phyloP scores from a whole-genome alignment of 2,888 invertebrate genomes.

The Alloscopus bannaensis region DNA sequence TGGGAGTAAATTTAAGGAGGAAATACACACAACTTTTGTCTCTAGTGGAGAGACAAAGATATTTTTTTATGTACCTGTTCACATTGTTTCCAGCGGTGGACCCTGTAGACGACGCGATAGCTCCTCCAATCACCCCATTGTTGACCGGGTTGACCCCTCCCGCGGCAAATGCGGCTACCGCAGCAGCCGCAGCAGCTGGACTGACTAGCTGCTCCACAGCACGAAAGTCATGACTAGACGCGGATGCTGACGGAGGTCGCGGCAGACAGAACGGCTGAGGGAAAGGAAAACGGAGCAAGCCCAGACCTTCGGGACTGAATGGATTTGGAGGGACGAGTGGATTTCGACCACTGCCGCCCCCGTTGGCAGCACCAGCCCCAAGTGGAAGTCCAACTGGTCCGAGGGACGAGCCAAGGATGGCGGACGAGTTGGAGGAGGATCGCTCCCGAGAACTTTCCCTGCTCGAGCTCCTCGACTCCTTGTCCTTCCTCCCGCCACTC shows the following conservation, averaged over 20 bases:
- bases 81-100: neutral
- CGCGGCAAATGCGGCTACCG: conserved; percentile 46
- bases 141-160: neutral
- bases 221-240: conserved; percentile 73
- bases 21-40: no score
- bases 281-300: conserved; percentile 70
- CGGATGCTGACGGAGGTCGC: conserved; percentile 63
- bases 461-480: conserved; percentile 31
- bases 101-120: neutral
- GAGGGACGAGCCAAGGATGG: conserved; percentile 19
- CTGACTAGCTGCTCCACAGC: conserved; percentile 73
- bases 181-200: conserved; percentile 59
- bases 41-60: no score
- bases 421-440: conserved; percentile 48
- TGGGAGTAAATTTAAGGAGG: no score
- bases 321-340: conserved; percentile 46
- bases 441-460: conserved; percentile 55
- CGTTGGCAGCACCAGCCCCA: conserved; percentile 16
- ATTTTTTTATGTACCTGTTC: no score
- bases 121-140: conserved; percentile 4
- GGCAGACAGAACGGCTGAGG: conserved; percentile 71
- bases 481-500: conserved; percentile 15
- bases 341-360: conserved; percentile 35
- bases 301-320: conserved; percentile 65
- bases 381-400: conserved; percentile 31